These are phyloP conservation scores for Brachynemurus nebulosus DNA, from an alignment of 2,888 invertebrate species.

Conservation along the genomic window DNA sequence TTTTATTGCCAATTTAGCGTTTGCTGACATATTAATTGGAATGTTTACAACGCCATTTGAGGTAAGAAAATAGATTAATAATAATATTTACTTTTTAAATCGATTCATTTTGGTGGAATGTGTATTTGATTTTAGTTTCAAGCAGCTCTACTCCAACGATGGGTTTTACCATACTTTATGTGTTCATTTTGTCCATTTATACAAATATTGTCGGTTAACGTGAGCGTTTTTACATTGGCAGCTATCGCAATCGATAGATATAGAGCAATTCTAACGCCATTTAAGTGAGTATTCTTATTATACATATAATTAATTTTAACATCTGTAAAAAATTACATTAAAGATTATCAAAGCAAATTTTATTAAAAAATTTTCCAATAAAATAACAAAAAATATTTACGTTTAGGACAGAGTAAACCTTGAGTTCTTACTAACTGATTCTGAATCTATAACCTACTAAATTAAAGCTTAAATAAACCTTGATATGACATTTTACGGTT, in stretches of 20 bases:
- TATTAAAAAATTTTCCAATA: background rate
- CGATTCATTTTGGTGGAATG: background rate
- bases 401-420: no score
- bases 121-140: conserved; percentile 49
- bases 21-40: conserved; percentile 76
- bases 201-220: conserved; percentile 72
- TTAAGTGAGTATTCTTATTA: conserved; percentile 39
- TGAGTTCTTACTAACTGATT: no score
- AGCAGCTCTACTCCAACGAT: conserved; percentile 73
- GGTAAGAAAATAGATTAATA: conserved; percentile 26
- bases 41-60: conserved; percentile 75
- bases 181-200: conserved; percentile 82
- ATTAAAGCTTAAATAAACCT: no score
- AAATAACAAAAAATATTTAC: background rate
- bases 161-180: conserved; percentile 76
- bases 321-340: background rate
- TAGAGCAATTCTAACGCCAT: conserved; percentile 58
- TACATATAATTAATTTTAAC: no score
- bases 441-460: no score
- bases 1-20: conserved; percentile 73
- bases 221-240: conserved; percentile 78
- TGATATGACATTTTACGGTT: no score
- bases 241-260: conserved; percentile 80
- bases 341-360: background rate
- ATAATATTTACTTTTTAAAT: background rate